These are phyloP conservation scores for Oreotrochilus melanogaster DNA, from an alignment of 2,113 vertebrate species.

Conservation along the genomic window DNA sequence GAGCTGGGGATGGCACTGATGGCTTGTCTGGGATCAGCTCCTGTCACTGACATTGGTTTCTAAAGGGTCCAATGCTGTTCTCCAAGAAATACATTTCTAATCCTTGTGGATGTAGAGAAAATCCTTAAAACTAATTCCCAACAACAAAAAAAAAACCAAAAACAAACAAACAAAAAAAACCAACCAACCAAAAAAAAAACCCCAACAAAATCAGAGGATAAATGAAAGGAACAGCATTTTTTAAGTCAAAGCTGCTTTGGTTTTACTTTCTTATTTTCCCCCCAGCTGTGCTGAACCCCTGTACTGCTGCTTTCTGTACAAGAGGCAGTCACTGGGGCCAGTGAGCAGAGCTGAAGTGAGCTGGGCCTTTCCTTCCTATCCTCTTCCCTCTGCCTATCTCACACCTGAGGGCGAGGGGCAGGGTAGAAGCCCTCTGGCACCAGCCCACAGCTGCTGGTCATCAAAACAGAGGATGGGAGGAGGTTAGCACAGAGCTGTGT, in stretches of 20 bases:
- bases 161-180: too few species aligned
- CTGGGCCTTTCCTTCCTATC: neutral
- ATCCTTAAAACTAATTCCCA: neutral
- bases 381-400: neutral
- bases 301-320: neutral
- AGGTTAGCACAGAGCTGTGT: neutral
- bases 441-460: neutral
- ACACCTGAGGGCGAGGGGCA: neutral
- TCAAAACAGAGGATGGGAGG: neutral
- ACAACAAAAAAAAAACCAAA: neutral
- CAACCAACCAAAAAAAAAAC: too few species aligned
- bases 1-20: neutral
- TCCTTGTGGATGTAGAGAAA: neutral
- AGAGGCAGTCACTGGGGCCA: neutral
- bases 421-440: neutral
- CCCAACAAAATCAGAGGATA: too few species aligned
- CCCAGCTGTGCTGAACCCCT: neutral
- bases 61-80: neutral
- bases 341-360: rapidly evolving
- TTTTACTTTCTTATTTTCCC: neutral
- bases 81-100: neutral
- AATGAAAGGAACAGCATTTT: neutral
- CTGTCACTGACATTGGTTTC: neutral
- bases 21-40: neutral
- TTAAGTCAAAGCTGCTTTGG: neutral